Evolutionary conservation across 2,888 invertebrate species (phyloP), one percentile per base, ranked within the genome.

Genomic region (Unio pictorum): DNA sequence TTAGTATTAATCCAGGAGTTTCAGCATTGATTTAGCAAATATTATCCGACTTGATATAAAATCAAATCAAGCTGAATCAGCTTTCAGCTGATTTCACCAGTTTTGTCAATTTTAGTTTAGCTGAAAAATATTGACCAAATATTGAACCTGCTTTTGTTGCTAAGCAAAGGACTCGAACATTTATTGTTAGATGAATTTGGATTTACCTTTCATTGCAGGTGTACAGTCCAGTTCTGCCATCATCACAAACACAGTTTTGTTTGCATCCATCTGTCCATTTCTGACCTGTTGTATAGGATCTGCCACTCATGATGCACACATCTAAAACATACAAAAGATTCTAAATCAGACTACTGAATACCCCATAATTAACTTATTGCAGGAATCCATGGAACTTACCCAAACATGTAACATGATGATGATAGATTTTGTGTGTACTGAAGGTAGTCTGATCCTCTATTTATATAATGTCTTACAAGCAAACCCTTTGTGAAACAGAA

Each of bases 181-280:
- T 45, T 45, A 45, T 45, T 45, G 45, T 45, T 45, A 45, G 45
- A 45, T 45, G 45, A 15, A 3, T 45, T 45, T 45, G 54, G n/a
- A 57, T 63, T 69, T 69, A 83, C 84, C 81, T 81, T 66, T 80
- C 76, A 26, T 72, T 81, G 63, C 84, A 85, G 1, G 78, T 76
- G 72, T 85, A 85, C 45, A 77, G 75, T 56, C 85, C 85, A 15
- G 74, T 79, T 1, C 65, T 59, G 8, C 78, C 84, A 68, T 84
- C 78, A 28, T 81, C 76, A 74, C 83, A 85, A 4, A 81, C 80
- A 79, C 85, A 85, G 63, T 71, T 75, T 68, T 72, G 78, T 57
- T 75, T 73, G 68, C 85, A 85, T 55, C 82, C 83, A 71, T 84
- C 83, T 61, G 80, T 77, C 84, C 84, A 85, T 64, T 63, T 74